Conservation (phyloP, 2,113 vertebrate genomes). For the Ovis aries region DNA sequence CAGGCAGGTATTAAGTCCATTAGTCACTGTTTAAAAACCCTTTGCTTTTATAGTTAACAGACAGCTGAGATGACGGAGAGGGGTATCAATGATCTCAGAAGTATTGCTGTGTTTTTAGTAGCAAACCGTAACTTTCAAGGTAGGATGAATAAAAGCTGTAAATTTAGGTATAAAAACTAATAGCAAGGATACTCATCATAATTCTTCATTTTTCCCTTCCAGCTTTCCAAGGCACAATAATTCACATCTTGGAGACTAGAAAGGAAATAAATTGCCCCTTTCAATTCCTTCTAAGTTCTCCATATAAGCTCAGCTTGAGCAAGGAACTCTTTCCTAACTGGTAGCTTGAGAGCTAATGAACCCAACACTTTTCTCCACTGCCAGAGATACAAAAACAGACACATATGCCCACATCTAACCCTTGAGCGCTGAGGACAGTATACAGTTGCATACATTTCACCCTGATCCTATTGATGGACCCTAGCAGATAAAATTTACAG, state of each 20-base stretch:
- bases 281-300: not conserved
- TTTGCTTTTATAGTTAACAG: not conserved
- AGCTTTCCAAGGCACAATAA: constrained; percentile 9
- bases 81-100: not conserved
- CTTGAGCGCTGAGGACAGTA: not conserved
- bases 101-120: constrained; percentile 28
- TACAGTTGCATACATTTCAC: not conserved
- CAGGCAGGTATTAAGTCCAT: not conserved
- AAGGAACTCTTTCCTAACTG: not conserved
- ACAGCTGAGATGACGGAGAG: not conserved
- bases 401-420: not conserved
- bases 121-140: constrained; percentile 21
- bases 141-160: not conserved
- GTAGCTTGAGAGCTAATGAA: not conserved
- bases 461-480: not conserved
- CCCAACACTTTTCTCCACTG: not conserved
- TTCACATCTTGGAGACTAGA: not conserved
- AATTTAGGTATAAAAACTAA: constrained; percentile 35
- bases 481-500: not conserved
- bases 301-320: not conserved
- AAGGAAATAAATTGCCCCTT: not conserved
- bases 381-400: not conserved
- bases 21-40: not conserved
- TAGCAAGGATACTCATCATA: not conserved
- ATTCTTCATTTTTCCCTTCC: not conserved